Evolutionary conservation across 2,888 invertebrate genomes (phyloP), one percentile per base, ranked within the genome.

Genomic region (Synergus gifuensis): DNA sequence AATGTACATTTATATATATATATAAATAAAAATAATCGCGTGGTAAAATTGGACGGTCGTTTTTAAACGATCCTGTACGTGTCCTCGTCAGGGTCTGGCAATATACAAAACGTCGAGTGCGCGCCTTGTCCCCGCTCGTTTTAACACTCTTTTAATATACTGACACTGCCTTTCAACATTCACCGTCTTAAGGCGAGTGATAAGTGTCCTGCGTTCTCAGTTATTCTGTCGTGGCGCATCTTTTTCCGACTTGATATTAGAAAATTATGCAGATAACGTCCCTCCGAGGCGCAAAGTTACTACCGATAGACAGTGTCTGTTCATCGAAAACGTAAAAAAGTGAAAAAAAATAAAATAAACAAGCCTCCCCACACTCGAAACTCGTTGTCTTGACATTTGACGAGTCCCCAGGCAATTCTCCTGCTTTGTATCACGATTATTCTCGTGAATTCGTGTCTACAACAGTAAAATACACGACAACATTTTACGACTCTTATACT

Each of bases 221-320:
- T 78, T 66, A 73, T 54, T 54, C 78, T 78, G 79, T 79, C 79
- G 78, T 79, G 81, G 77, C 76, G 78, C 83, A 79, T 82, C 82
- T 73, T 80, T 76, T 79, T 79, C 76, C 73, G 73, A 46, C 67
- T 28, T 66, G 79, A 83, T 85, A 86, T 84, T 85, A 83, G 83
- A 84, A 86, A 84, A 84, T 84, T 84, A 85, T 84, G 85, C 85
- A 84, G 82, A 83, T 83, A 80, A 69, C 64, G 78, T 79, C 46
- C 67, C 69, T 63, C 44, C 79, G 63, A 81, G 81, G 80, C 78
- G 79, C 79, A 81, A 82, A 82, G 79, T 84, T 81, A 81, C 80
- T 78, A 76, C 83, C 84, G 81, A 82, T 83, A 80, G 83, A 84
- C 84, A 84, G 80, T 60, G 77, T 73, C 54, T 40, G 73, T 54